Percentiles rank a stretch among this genome's conserved stretches.
These are phyloP conservation scores for Anarsia innoxiella DNA, from an alignment of 2,888 invertebrate genomes.

Conservation along the genomic window DNA sequence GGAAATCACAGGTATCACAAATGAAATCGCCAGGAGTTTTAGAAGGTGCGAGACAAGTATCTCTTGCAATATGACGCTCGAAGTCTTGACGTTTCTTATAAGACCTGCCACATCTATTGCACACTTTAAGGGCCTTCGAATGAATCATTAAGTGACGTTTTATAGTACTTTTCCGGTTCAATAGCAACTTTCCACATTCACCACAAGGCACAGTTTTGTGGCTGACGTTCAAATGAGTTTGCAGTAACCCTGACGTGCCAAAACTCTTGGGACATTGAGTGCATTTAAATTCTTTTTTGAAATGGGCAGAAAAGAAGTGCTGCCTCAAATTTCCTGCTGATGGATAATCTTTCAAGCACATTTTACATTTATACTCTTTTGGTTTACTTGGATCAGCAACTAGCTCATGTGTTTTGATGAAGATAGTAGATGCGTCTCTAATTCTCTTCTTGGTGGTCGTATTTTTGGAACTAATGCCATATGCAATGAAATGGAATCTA, in stretches of 20 bases:
- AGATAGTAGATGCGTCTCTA: constrained; percentile 12
- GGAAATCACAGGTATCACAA: constrained; percentile 9
- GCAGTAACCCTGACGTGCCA: constrained; percentile 11
- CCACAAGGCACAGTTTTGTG: constrained; percentile 7
- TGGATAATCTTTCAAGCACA: constrained; percentile 12
- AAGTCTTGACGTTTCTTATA: constrained; percentile 12
- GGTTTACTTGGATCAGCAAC: constrained; percentile 8
- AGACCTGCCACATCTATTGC: constrained; percentile 8
- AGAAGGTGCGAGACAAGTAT: constrained; percentile 9
- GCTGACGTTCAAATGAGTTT: constrained; percentile 8
- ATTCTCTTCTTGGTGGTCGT: too few relatives aligned
- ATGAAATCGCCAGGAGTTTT: constrained; percentile 1
- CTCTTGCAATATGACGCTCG: constrained; percentile 8
- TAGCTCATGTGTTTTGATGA: constrained; percentile 13
- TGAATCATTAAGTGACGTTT: constrained; percentile 10
- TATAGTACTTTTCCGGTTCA: constrained; percentile 11
- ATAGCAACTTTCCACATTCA: constrained; percentile 7
- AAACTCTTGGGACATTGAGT: constrained; percentile 9
- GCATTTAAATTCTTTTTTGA: constrained; percentile 14
- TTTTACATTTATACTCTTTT: constrained; percentile 12
- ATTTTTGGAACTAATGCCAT: too few relatives aligned
- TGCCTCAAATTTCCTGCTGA: constrained; percentile 10
- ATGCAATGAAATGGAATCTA: constrained; percentile 7
- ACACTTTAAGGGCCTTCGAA: constrained; percentile 1
- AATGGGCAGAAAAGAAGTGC: constrained; percentile 14